Evolutionary conservation across 1,140 invertebrate species (phyloP), one percentile per base, ranked within the genome.

Genomic region (Heterodera schachtii): DNA sequence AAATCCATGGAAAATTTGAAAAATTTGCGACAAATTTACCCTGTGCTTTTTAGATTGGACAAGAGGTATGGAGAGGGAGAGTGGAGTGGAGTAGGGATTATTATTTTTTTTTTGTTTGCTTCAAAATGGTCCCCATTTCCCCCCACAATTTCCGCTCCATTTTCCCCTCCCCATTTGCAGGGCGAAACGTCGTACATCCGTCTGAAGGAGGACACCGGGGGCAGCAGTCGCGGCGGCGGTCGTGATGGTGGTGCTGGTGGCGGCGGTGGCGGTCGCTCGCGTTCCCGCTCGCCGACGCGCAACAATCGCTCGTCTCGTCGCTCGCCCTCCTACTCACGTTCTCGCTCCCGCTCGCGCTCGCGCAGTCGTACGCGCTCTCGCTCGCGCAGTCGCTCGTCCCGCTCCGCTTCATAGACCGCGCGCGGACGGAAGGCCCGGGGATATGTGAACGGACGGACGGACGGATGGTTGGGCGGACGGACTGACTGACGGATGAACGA

Each of bases 171-270:
- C n/a, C 31, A 1, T 84, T 73, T 83, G 21, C 19, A 84, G 84
- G 85, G 84, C 21, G 84, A 86, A 73, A 71, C 86, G 7, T 57
- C 79, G 46, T 86, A 86, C 64, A 87, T 86, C 57, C 85, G 85
- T 46, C 19, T 78, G 31, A n/a, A 41, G 13, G 69, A 71, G 69
- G 69, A 71, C 44, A 71, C 49, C 19, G 81, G 83, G n/a, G 81
- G 73, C 60, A 60, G 49, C 47, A 43, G 75, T 31, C 21, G 81
- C 31, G 81, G 83, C 2, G 83, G 73, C 3, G 75, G 49, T 1
- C 16, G 75, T 46, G 52, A 83, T 19, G 80, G 81, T 49, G 81
- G 76, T 5, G 81, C 52, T 1, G 75, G 49, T 67, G 41, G 75
- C 47, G 81, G 73, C 21, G 75, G 49, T 67, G 41, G 75, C 47